Conservation (phyloP, 1,140 invertebrate genomes). For the Temnothorax longispinosus region DNA sequence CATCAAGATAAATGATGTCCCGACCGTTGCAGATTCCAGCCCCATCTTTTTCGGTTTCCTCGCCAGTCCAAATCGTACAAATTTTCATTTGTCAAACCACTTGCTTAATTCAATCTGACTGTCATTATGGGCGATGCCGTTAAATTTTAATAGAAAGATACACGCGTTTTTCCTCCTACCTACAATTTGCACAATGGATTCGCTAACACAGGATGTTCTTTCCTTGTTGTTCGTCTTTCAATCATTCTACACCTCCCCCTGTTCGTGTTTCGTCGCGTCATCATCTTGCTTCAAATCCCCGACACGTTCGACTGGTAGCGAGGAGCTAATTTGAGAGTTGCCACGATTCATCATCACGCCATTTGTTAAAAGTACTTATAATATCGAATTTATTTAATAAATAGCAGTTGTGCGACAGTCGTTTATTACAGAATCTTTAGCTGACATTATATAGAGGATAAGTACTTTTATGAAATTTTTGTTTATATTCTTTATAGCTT, state of each 20-base stretch:
- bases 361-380: conserved; percentile 39
- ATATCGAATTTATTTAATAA: neutral
- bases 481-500: neutral
- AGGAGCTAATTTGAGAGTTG: conserved; percentile 50
- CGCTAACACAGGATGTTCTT: conserved; percentile 27
- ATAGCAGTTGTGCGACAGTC: too few relatives aligned
- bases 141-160: neutral
- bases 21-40: conserved; percentile 33
- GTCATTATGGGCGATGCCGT: neutral
- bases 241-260: conserved; percentile 13
- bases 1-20: conserved; percentile 47
- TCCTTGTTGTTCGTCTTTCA: neutral
- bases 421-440: neutral
- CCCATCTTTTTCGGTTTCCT: neutral
- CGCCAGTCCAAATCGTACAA: neutral
- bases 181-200: conserved; percentile 49
- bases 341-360: conserved; percentile 58
- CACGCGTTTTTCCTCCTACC: neutral
- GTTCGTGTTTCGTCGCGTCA: conserved; percentile 56
- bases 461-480: neutral
- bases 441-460: neutral
- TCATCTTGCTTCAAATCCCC: conserved; percentile 57
- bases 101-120: neutral
- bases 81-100: neutral
- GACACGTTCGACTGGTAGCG: conserved; percentile 34